These are phyloP conservation scores for Poecilia wingei DNA, from an alignment of 2,797 vertebrate genomes.

Conservation along the genomic window DNA sequence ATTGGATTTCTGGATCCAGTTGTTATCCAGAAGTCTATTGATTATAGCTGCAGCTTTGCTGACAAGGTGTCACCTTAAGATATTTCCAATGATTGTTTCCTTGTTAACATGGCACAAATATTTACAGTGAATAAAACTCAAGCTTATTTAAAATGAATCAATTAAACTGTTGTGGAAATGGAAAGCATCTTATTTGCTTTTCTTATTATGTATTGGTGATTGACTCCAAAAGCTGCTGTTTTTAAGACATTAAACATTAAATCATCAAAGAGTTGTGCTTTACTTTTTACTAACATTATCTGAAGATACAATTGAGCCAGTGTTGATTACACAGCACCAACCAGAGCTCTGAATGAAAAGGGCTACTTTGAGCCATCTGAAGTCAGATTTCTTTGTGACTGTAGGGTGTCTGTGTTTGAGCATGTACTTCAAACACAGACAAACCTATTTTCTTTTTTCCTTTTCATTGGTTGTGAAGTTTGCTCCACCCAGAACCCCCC, in stretches of 20 bases:
- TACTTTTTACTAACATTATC: neutral
- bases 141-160: constrained; percentile 7
- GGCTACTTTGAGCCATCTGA: constrained; percentile 25
- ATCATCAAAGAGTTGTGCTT: neutral
- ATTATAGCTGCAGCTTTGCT: constrained; percentile 17
- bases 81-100: constrained; percentile 15
- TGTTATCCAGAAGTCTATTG: constrained; percentile 16
- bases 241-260: no score
- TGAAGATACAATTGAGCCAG: neutral
- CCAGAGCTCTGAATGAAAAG: constrained; percentile 20
- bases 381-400: constrained; percentile 42
- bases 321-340: neutral
- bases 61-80: constrained; percentile 11
- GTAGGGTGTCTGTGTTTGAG: constrained; percentile 32
- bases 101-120: constrained; percentile 4
- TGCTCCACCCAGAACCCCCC: constrained; percentile 11
- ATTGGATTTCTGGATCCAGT: constrained; percentile 8
- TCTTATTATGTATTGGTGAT: neutral
- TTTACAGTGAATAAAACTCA: constrained; percentile 7
- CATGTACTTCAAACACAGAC: constrained; percentile 29
- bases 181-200: neutral
- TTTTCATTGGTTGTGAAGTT: constrained; percentile 19
- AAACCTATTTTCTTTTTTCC: constrained; percentile 21
- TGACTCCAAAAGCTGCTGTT: neutral
- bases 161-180: neutral